Evolutionary conservation across 1,140 invertebrate species (phyloP), one percentile per base, ranked within the genome.

Genomic region (Euura lappo): DNA sequence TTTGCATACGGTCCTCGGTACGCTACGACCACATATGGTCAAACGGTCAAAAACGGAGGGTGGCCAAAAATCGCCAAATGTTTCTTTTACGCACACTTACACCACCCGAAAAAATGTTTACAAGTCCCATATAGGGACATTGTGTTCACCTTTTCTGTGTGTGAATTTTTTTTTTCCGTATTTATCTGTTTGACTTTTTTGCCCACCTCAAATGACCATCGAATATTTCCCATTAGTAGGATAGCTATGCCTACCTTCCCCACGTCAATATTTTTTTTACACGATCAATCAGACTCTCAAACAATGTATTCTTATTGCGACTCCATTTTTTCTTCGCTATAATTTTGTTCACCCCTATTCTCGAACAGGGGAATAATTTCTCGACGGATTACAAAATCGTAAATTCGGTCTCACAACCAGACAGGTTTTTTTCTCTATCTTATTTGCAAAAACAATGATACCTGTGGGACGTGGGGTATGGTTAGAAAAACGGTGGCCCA

Each of bases 41-140:
- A 82, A 83, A 82, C 81, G 83, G 83, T 80, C 80, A 81, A 83
- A 84, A 86, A 86, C 83, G 76, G 84, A 86, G 85, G 85, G 85
- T 84, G 80, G 79, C 65, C 67, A 68, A 77, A 82, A 84, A 81
- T 85, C 82, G 85, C 81, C 85, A 85, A 86, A 85, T 60, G 51
- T 60, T n/a, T 6, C 2, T n/a, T 28, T 78, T 74, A 74, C 68
- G 78, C 75, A 76, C 77, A 83, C 77, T 75, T 72, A 72, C 45
- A 74, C 76, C 77, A 72, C 70, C 72, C 73, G 44, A 76, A 76
- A 75, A 71, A 73, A 47, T 4, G 45, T 66, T 65, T 10, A 73
- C 69, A 42, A 69, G 46, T 75, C 73, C 70, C 51, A 8, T 60
- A 60, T 6, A n/a, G 28, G 44, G 28, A 42, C 8, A 44, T 68